A percentile compares a stretch with the other conserved stretches of the same genome.
phyloP scores from a whole-genome alignment of 2,888 invertebrate species.

The Leptothorax acervorum region DNA sequence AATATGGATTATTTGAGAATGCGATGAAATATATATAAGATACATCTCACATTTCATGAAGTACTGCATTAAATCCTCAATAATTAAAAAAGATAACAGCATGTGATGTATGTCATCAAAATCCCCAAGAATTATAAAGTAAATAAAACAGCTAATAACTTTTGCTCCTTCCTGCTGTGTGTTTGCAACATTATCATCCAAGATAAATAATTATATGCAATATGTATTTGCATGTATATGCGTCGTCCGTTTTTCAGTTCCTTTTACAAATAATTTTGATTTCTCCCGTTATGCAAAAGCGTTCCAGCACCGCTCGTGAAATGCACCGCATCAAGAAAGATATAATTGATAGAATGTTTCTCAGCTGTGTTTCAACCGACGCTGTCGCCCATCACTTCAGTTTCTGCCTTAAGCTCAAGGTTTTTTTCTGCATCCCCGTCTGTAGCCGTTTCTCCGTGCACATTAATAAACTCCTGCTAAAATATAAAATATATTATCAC shows the following conservation, averaged over 20 bases:
- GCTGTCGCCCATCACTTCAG: slow-evolving; percentile 83
- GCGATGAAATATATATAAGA: not conserved
- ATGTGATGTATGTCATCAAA: not conserved
- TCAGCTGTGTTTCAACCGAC: slow-evolving; percentile 79
- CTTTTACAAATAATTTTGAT: slow-evolving; percentile 78
- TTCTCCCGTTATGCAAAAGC: slow-evolving; percentile 76
- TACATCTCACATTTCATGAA: not conserved
- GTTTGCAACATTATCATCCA: slow-evolving; percentile 78
- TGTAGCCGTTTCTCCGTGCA: slow-evolving; percentile 79
- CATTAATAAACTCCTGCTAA: slow-evolving; percentile 84
- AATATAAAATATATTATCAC: slow-evolving; percentile 48
- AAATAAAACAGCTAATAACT: slow-evolving; percentile 45
- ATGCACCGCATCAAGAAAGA: slow-evolving; percentile 77
- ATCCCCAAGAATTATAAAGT: slow-evolving; percentile 2
- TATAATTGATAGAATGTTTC: slow-evolving; percentile 58
- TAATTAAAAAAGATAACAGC: slow-evolving; percentile 3
- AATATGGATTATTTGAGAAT: slow-evolving; percentile 2
- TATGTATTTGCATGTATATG: slow-evolving; percentile 63
- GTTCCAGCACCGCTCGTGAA: slow-evolving; percentile 69
- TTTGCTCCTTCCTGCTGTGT: slow-evolving; percentile 39
- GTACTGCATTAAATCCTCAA: not conserved
- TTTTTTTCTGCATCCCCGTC: slow-evolving; percentile 73
- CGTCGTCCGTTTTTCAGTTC: slow-evolving; percentile 58
- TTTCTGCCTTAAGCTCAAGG: slow-evolving; percentile 76
- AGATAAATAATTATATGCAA: slow-evolving; percentile 78